Percentiles rank a stretch among this genome's conserved stretches.
phyloP scores from a whole-genome alignment of 1,140 invertebrate species.

The Phocides pigmalion region DNA sequence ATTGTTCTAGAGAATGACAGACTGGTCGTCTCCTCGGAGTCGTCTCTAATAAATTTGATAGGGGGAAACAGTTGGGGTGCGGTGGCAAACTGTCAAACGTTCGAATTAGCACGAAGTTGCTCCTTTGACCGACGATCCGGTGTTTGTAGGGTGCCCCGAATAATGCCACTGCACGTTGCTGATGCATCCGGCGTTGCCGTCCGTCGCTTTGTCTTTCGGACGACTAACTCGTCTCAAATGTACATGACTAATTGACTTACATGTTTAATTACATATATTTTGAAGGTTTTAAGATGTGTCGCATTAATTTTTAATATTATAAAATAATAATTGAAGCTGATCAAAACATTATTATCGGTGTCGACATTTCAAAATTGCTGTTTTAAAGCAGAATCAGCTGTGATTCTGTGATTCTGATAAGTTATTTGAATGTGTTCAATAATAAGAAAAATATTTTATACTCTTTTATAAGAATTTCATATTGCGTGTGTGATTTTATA shows the following conservation, averaged over 20 bases:
- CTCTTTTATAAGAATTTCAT: no score
- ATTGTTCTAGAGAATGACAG: slow-evolving; percentile 16
- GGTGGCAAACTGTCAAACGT: slow-evolving; percentile 47
- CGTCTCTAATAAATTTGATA: slow-evolving; percentile 54
- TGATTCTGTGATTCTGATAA: no score
- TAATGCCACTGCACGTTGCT: slow-evolving; percentile 21
- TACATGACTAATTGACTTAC: neutral
- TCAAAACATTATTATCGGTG: no score
- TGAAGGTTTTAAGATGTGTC: no score
- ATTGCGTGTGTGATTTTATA: no score
- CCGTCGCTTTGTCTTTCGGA: slow-evolving; percentile 17
- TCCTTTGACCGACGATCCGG: slow-evolving; percentile 51
- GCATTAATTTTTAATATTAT: no score
- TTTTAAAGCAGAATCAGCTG: no score
- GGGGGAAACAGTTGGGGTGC: slow-evolving; percentile 38
- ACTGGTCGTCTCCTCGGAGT: slow-evolving; percentile 1
- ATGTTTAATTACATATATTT: no score
- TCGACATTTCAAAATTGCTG: no score
- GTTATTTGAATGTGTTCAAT: no score
- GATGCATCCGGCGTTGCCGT: slow-evolving; percentile 2
- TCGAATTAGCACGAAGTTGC: slow-evolving; percentile 58
- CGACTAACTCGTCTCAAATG: neutral
- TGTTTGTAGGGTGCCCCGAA: slow-evolving; percentile 48
- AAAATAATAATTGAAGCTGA: no score
- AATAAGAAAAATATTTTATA: no score